Evolutionary conservation across 2,797 vertebrate genomes (phyloP).

Genomic region (Okamejei kenojei): DNA sequence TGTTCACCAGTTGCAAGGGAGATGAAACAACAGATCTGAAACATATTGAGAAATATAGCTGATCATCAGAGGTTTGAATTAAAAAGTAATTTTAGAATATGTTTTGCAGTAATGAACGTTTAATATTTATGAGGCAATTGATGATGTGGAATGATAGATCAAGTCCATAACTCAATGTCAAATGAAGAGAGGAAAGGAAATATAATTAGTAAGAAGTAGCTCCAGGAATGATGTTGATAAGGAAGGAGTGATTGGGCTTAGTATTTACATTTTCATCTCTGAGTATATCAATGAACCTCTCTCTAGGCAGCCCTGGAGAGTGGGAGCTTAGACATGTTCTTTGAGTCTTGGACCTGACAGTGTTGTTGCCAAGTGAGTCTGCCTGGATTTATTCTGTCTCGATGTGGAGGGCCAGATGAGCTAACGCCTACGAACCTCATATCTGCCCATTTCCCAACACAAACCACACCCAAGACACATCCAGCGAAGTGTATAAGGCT

Average conservation of each 20-base stretch:
- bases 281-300: neutral
- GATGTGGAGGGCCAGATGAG: too few species aligned
- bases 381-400: too few species aligned
- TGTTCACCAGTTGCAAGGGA: neutral
- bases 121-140: neutral
- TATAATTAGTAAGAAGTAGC: neutral
- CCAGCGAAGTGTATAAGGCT: too few species aligned
- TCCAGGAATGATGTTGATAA: neutral
- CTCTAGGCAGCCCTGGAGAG: neutral
- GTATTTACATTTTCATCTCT: neutral
- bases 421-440: too few species aligned
- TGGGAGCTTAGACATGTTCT: neutral
- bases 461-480: too few species aligned
- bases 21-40: neutral
- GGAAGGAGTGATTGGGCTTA: neutral
- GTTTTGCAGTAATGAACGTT: neutral
- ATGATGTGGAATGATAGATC: neutral
- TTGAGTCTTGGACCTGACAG: neutral
- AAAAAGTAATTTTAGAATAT: neutral
- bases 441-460: too few species aligned
- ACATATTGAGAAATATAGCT: neutral
- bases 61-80: neutral
- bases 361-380: too few species aligned
- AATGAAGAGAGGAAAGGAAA: neutral
- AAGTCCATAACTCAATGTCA: neutral